Evolutionary conservation across 2,797 vertebrate genomes (phyloP).

Genomic region (Premnoplex brunnescens): DNA sequence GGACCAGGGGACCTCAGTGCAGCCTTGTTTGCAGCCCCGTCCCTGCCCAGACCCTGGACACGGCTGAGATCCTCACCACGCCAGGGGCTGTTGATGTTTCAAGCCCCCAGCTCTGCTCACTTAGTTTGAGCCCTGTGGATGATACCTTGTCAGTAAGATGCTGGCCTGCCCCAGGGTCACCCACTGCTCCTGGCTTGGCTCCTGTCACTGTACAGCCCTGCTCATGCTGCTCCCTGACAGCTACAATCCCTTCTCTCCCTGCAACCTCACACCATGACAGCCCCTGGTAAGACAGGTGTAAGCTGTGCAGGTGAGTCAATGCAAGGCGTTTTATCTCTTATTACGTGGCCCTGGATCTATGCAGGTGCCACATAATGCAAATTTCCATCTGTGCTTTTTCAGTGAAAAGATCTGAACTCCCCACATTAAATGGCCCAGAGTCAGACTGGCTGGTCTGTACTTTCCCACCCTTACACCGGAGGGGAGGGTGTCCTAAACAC

Average conservation of each 20-base stretch:
- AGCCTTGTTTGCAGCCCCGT: not conserved
- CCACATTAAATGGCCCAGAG: not conserved
- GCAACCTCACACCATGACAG: not conserved
- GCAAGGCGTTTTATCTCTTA: not conserved
- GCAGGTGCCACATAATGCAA: not conserved
- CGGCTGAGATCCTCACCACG: not conserved
- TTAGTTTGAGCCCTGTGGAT: not conserved
- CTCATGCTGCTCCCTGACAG: not conserved
- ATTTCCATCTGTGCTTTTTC: not conserved
- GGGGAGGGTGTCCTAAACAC: not conserved
- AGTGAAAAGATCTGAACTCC: not conserved
- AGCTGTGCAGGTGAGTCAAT: not conserved
- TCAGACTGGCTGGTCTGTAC: not conserved
- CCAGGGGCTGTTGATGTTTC: not conserved
- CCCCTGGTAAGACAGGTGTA: not conserved
- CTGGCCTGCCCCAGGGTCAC: not conserved
- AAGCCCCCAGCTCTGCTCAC: not conserved
- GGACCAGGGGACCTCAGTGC: too few relatives aligned
- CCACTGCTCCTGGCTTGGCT: not conserved
- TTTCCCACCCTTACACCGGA: not conserved
- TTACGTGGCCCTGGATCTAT: not conserved
- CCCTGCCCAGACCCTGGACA: not conserved
- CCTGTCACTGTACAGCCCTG: not conserved
- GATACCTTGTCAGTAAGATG: not conserved
- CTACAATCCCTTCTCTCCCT: not conserved